These are phyloP conservation scores for Phenganax marumi DNA, from an alignment of 92 coral and sea anemone genomes.

Conservation along the genomic window DNA sequence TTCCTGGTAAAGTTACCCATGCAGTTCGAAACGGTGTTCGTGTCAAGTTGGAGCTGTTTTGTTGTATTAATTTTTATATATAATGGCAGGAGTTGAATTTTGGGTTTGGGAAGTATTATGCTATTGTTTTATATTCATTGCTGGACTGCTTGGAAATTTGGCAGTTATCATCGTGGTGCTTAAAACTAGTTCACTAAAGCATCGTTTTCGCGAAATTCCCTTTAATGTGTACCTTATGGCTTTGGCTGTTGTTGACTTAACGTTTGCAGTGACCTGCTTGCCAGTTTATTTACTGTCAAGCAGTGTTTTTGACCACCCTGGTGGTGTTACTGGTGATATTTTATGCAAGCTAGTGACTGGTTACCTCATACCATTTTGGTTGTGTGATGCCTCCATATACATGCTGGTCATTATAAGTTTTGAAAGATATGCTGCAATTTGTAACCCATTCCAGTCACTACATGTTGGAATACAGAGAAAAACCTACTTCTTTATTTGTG, in stretches of 20 bases:
- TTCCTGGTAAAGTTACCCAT: not conserved
- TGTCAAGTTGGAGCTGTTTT: not conserved
- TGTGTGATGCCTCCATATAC: conserved; percentile 20
- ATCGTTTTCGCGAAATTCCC: conserved; percentile 22
- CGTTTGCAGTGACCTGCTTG: conserved; percentile 14
- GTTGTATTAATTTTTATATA: not conserved
- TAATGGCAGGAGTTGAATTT: conserved; percentile 1
- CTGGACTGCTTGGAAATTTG: not conserved
- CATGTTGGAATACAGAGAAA: not conserved
- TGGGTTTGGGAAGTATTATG: not conserved
- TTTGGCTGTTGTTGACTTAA: conserved; percentile 28
- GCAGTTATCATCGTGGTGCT: conserved; percentile 3
- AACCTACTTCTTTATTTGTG: not conserved
- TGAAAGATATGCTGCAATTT: conserved; percentile 38
- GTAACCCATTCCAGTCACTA: conserved; percentile 28
- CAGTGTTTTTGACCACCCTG: conserved; percentile 1
- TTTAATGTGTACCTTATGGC: conserved; percentile 35
- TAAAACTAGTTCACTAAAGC: not conserved
- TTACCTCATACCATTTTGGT: conserved; percentile 27
- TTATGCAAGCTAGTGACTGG: conserved; percentile 27
- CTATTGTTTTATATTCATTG: conserved; percentile 2
- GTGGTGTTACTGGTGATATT: conserved; percentile 1
- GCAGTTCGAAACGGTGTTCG: not conserved
- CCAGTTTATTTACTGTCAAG: conserved; percentile 23
- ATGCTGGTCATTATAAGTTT: conserved; percentile 29